These are phyloP conservation scores for Meloidogyne chitwoodi DNA, from an alignment of 1,140 invertebrate species.

Conservation along the genomic window DNA sequence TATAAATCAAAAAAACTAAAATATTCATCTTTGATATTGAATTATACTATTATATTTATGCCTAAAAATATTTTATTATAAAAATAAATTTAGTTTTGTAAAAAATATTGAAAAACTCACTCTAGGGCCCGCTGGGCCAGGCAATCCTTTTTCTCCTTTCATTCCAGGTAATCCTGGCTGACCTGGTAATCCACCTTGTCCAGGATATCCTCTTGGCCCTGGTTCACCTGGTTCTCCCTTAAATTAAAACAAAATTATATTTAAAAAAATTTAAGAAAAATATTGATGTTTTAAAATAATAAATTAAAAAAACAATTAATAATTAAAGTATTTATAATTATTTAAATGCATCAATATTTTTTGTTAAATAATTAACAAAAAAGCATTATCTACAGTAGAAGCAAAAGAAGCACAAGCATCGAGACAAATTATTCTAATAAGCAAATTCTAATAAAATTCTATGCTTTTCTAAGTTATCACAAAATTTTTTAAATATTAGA, in stretches of 20 bases:
- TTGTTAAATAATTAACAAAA: conserved; percentile 11
- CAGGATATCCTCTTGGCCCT: conserved; percentile 56
- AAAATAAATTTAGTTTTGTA: conserved; percentile 5
- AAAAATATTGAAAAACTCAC: conserved; percentile 21
- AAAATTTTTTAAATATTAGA: neutral
- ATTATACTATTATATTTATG: no score
- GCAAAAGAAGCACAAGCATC: conserved; percentile 4
- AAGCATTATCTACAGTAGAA: neutral
- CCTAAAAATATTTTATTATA: neutral
- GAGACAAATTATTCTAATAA: neutral
- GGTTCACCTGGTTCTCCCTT: conserved; percentile 58
- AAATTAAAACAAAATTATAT: conserved; percentile 14
- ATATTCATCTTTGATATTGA: no score
- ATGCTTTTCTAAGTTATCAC: neutral
- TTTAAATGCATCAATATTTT: neutral
- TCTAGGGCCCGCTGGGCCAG: conserved; percentile 58
- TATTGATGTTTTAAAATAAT: neutral
- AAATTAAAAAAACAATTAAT: neutral
- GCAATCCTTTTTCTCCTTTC: conserved; percentile 59
- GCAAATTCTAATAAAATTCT: neutral
- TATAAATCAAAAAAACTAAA: conserved; percentile 11
- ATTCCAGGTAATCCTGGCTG: conserved; percentile 56
- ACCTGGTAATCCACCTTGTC: conserved; percentile 51
- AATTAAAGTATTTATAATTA: conserved; percentile 4
- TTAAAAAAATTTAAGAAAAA: neutral